Conservation (phyloP, 1,140 invertebrate species). For the Rhyzopertha dominica region DNA sequence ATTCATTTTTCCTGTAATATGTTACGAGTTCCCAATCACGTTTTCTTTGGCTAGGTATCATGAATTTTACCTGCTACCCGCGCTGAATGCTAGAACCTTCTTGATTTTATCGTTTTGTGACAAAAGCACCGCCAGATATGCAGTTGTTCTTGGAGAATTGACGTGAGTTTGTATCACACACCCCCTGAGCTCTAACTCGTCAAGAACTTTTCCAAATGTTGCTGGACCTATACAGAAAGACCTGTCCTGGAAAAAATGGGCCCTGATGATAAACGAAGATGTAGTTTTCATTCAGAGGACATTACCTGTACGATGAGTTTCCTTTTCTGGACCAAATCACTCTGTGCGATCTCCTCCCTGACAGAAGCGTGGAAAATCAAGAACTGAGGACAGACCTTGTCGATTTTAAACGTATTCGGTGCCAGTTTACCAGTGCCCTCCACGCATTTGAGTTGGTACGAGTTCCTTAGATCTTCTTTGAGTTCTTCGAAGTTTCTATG, state of each 20-base stretch:
- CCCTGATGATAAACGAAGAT: background rate
- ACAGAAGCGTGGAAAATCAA: conserved; percentile 59
- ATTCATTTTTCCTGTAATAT: conserved; percentile 48
- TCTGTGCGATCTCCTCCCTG: conserved; percentile 52
- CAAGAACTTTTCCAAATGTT: conserved; percentile 59
- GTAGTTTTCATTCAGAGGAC: background rate
- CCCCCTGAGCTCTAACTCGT: conserved; percentile 58
- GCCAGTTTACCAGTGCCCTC: conserved; percentile 41
- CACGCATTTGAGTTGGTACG: conserved; percentile 28
- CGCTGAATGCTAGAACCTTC: conserved; percentile 56
- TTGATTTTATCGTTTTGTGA: conserved; percentile 56
- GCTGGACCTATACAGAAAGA: conserved; percentile 71
- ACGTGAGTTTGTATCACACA: conserved; percentile 72
- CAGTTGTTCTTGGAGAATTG: conserved; percentile 66
- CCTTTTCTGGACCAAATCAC: conserved; percentile 55
- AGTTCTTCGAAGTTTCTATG: conserved; percentile 29
- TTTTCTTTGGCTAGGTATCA: background rate
- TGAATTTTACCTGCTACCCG: conserved; percentile 50
- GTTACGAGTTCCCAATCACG: conserved; percentile 1
- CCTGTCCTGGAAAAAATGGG: conserved; percentile 56
- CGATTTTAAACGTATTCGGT: conserved; percentile 56
- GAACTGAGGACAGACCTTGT: conserved; percentile 66
- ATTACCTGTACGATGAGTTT: conserved; percentile 58
- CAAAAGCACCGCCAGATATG: conserved; percentile 66
- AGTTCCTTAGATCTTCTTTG: conserved; percentile 24